phyloP scores from a whole-genome alignment of 2,113 vertebrate species.

The Hippocampus comes region DNA sequence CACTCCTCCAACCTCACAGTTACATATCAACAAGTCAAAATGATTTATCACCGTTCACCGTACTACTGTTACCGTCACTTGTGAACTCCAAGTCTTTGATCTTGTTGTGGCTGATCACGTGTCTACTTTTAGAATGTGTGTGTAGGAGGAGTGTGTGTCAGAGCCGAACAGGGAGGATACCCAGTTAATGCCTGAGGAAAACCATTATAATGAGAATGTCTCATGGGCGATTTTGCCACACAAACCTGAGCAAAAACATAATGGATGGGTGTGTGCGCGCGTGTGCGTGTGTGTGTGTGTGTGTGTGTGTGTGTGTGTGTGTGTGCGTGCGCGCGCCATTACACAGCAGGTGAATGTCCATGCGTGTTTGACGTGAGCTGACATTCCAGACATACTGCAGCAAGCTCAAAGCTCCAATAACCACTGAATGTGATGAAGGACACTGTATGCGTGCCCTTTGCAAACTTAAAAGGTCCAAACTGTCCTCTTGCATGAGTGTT shows the following conservation, averaged over 20 bases:
- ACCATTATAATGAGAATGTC: slow-evolving; percentile 57
- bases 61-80: slow-evolving; percentile 17
- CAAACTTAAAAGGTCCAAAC: slow-evolving; percentile 2
- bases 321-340: not conserved
- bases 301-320: no score
- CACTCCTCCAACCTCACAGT: not conserved
- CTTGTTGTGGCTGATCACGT: slow-evolving; percentile 12
- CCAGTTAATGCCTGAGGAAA: slow-evolving; percentile 66
- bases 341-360: slow-evolving; percentile 33
- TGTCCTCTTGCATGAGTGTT: slow-evolving; percentile 12
- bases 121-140: slow-evolving; percentile 21
- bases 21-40: slow-evolving; percentile 14
- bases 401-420: slow-evolving; percentile 37
- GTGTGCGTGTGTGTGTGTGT: not conserved
- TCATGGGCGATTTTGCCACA: slow-evolving; percentile 41
- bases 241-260: slow-evolving; percentile 20
- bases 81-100: not conserved
- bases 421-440: slow-evolving; percentile 46
- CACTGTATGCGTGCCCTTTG: slow-evolving; percentile 13
- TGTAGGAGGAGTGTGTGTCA: slow-evolving; percentile 31
- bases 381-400: slow-evolving; percentile 62
- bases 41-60: slow-evolving; percentile 21
- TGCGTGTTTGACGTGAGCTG: slow-evolving; percentile 39
- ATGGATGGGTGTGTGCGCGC: not conserved
- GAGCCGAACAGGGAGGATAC: slow-evolving; percentile 58